These are phyloP conservation scores for Urocitellus parryii DNA, from an alignment of 2,113 vertebrate species.

Conservation along the genomic window DNA sequence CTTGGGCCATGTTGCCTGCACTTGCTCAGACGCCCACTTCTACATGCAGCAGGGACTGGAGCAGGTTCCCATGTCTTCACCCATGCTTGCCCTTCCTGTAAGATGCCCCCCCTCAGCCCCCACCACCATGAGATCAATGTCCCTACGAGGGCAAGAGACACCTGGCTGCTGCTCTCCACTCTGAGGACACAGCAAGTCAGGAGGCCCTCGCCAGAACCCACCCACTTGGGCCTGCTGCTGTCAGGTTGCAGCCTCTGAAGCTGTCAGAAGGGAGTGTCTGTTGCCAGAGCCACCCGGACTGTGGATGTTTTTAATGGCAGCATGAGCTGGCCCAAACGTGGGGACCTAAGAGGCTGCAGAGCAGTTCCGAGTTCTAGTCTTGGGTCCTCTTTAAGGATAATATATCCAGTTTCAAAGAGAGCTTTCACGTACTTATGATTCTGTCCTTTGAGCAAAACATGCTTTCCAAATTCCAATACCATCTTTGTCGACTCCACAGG, in stretches of 20 bases:
- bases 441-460: neutral
- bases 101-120: neutral
- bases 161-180: no score
- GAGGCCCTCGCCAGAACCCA: neutral
- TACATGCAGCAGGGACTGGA: neutral
- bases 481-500: neutral
- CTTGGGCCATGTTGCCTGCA: neutral
- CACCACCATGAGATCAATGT: neutral
- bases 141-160: no score
- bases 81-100: neutral
- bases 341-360: neutral
- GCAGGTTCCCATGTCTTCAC: neutral
- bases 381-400: no score
- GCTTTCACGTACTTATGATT: neutral
- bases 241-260: neutral
- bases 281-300: neutral
- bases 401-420: neutral
- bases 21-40: neutral
- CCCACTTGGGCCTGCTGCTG: fast-evolving
- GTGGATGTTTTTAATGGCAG: neutral
- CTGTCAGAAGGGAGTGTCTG: neutral
- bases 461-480: neutral
- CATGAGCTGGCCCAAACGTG: no score
- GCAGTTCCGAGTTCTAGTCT: neutral
- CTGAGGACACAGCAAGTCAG: neutral